Percentiles rank a stretch among this genome's conserved stretches.
These are phyloP conservation scores for Pocillopora verrucosa DNA, from an alignment of 64 coral and sea anemone genomes.

Conservation along the genomic window DNA sequence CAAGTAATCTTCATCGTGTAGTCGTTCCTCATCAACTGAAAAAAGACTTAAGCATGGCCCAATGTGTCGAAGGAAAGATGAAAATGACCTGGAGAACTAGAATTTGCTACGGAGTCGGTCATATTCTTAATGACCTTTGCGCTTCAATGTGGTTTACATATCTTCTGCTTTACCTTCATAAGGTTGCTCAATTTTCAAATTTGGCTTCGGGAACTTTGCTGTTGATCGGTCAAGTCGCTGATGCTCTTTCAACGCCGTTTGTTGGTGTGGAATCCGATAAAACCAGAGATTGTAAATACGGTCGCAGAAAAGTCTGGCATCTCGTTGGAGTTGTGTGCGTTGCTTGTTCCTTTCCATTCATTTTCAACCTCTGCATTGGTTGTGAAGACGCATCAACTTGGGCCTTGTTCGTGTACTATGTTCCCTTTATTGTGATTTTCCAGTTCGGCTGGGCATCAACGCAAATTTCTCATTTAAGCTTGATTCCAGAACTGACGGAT, in stretches of 20 bases:
- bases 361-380: constrained; percentile 87
- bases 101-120: constrained; percentile 96
- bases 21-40: neutral
- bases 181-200: constrained; percentile 76
- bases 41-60: neutral
- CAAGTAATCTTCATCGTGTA: neutral
- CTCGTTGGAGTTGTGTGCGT: constrained; percentile 91
- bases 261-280: constrained; percentile 98
- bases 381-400: constrained; percentile 55
- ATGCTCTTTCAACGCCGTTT: constrained; percentile 85
- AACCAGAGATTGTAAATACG: constrained; percentile 80
- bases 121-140: constrained; percentile 94
- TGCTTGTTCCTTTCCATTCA: constrained; percentile 84
- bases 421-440: constrained; percentile 93
- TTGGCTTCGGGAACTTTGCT: constrained; percentile 77
- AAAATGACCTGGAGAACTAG: constrained; percentile 30
- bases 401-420: constrained; percentile 88
- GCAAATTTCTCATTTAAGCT: constrained; percentile 93
- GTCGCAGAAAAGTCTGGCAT: constrained; percentile 94
- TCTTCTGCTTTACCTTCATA: constrained; percentile 81
- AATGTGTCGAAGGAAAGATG: neutral
- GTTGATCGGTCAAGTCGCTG: constrained; percentile 90
- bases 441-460: constrained; percentile 99
- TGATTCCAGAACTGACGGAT: constrained; percentile 94
- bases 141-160: constrained; percentile 99